Conservation (phyloP, 2,888 invertebrate genomes). For the Marasmarcha lunaedactyla region DNA sequence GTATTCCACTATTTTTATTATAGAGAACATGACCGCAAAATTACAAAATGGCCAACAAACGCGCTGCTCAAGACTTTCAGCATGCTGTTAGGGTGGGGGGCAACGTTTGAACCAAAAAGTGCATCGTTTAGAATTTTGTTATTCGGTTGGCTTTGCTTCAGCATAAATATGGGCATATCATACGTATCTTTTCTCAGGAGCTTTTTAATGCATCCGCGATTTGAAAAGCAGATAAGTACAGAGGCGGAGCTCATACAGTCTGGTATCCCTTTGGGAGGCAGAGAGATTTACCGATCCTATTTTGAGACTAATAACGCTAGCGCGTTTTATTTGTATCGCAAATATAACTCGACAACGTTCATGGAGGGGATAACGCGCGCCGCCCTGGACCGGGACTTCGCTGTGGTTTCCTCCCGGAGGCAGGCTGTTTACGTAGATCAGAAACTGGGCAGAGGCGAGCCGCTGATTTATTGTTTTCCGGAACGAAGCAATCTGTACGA, state of each 20-base stretch:
- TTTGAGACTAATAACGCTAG: slow-evolving; percentile 60
- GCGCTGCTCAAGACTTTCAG: slow-evolving; percentile 55
- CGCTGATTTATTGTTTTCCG: slow-evolving; percentile 53
- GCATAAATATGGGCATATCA: slow-evolving; percentile 59
- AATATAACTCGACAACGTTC: slow-evolving; percentile 54
- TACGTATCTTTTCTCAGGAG: slow-evolving; percentile 63
- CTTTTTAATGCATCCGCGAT: slow-evolving; percentile 64
- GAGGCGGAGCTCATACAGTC: slow-evolving; percentile 54
- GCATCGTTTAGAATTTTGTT: slow-evolving; percentile 51
- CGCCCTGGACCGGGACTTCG: slow-evolving; percentile 49
- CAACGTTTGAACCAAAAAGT: slow-evolving; percentile 44
- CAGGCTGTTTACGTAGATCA: slow-evolving; percentile 59
- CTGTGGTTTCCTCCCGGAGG: slow-evolving; percentile 50
- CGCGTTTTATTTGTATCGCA: slow-evolving; percentile 58
- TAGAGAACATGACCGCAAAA: slow-evolving; percentile 32
- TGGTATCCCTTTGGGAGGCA: slow-evolving; percentile 52
- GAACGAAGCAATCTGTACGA: slow-evolving; percentile 58
- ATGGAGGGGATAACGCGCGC: slow-evolving; percentile 45
- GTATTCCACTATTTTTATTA: slow-evolving; percentile 49
- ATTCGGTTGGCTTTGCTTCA: slow-evolving; percentile 58
- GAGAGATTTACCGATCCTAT: slow-evolving; percentile 60
- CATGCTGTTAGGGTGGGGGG: slow-evolving; percentile 60
- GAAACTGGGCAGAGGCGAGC: slow-evolving; percentile 48
- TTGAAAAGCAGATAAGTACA: slow-evolving; percentile 59
- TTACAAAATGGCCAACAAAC: slow-evolving; percentile 57